phyloP scores from a whole-genome alignment of 2,888 invertebrate genomes.

The Oithona nana region DNA sequence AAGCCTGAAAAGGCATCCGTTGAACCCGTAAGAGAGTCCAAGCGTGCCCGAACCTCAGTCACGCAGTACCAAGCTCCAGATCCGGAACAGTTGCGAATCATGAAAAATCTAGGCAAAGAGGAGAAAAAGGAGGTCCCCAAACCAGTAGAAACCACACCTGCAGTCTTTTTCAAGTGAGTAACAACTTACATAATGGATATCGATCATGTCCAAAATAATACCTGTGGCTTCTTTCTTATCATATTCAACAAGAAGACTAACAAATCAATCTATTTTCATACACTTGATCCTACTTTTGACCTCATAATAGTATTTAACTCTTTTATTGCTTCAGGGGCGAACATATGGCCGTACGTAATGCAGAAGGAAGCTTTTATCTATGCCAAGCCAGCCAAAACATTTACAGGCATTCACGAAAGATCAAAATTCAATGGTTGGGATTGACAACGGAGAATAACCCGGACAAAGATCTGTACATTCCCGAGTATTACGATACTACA shows the following conservation, averaged over 20 bases:
- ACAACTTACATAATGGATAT: background rate
- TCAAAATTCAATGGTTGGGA: constrained; percentile 74
- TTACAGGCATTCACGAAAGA: constrained; percentile 60
- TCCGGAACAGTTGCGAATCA: constrained; percentile 53
- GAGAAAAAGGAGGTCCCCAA: constrained; percentile 32
- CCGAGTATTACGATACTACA: constrained; percentile 73
- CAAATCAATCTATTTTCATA: constrained; percentile 1
- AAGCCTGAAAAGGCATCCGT: background rate
- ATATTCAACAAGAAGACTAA: background rate
- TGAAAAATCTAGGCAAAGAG: constrained; percentile 39
- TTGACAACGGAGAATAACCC: constrained; percentile 41
- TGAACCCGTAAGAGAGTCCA: constrained; percentile 27
- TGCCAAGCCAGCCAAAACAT: constrained; percentile 81
- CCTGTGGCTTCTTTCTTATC: background rate
- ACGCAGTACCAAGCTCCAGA: constrained; percentile 65
- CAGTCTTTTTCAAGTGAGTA: constrained; percentile 64
- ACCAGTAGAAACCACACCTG: constrained; percentile 53
- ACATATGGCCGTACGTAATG: constrained; percentile 74
- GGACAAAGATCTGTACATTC: constrained; percentile 52
- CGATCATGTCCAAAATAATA: constrained; percentile 18
- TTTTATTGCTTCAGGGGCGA: constrained; percentile 41
- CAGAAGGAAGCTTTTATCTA: constrained; percentile 66
- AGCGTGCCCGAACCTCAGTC: constrained; percentile 42
- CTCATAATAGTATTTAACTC: background rate
- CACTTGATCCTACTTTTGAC: background rate